Evolutionary conservation across 2,113 vertebrate genomes (phyloP).

Genomic region (Ageneiosus marmoratus): DNA sequence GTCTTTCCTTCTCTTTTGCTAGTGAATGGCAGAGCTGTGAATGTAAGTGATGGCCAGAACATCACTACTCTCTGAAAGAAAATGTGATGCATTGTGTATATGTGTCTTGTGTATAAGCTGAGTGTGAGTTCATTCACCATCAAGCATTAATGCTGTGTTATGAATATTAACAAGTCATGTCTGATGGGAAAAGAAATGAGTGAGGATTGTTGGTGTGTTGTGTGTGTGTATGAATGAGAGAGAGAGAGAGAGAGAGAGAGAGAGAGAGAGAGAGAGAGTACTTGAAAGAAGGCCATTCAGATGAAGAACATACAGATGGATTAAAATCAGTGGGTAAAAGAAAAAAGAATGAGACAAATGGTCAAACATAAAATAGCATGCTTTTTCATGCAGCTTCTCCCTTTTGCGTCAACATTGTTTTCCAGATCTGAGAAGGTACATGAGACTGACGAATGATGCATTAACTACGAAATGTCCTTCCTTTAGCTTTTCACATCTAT

Average conservation of each 20-base stretch:
- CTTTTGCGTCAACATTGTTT: neutral
- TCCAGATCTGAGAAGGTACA: neutral
- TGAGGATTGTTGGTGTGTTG: neutral
- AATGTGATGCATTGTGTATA: neutral
- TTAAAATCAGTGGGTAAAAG: neutral
- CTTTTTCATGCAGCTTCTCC: neutral
- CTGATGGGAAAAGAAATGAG: neutral
- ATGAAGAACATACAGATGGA: neutral
- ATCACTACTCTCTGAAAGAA: neutral
- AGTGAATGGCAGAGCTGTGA: neutral
- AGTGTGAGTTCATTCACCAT: neutral
- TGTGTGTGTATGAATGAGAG: neutral
- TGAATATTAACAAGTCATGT: neutral
- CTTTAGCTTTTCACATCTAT: neutral
- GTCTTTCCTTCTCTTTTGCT: neutral
- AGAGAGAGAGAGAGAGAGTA: neutral
- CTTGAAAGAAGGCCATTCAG: neutral
- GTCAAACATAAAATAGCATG: neutral
- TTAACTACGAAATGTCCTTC: neutral
- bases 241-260: neutral
- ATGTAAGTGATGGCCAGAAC: neutral
- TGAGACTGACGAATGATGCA: neutral
- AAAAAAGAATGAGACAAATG: neutral
- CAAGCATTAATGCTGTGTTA: neutral
- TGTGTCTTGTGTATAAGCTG: neutral